phyloP scores from a whole-genome alignment of 2,113 vertebrate genomes.

The Gallinago media region DNA sequence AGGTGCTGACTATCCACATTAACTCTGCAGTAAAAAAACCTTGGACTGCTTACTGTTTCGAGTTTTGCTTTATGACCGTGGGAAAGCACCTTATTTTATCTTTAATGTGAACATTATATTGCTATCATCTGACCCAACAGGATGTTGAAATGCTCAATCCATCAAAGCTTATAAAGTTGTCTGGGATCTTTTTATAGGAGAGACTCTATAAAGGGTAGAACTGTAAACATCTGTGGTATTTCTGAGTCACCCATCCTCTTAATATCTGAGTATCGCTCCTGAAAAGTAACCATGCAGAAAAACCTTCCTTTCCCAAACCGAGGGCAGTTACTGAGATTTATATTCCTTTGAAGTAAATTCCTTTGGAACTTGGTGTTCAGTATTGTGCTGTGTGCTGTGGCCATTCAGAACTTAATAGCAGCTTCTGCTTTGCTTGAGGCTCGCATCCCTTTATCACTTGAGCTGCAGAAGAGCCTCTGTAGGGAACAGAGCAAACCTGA shows the following conservation, averaged over 20 bases:
- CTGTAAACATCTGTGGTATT: neutral
- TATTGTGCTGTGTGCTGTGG: neutral
- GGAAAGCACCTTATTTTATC: neutral
- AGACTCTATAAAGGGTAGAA: neutral
- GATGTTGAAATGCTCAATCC: neutral
- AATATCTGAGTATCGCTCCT: neutral
- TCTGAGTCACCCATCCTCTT: neutral
- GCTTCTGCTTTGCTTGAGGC: neutral
- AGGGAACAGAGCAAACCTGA: neutral
- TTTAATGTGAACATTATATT: neutral
- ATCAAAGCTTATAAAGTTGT: neutral
- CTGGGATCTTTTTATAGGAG: neutral
- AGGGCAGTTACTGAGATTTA: neutral
- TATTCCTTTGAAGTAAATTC: neutral
- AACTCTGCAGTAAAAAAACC: neutral
- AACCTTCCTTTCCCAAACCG: neutral
- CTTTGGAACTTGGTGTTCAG: neutral
- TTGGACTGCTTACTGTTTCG: neutral
- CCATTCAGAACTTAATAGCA: neutral
- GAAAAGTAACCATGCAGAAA: neutral
- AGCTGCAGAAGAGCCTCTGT: neutral
- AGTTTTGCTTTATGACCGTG: neutral
- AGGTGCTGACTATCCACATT: neutral
- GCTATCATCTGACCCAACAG: neutral
- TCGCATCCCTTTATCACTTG: neutral